These are phyloP conservation scores for Amblyteles armatorius DNA, from an alignment of 2,888 invertebrate species.

Conservation along the genomic window DNA sequence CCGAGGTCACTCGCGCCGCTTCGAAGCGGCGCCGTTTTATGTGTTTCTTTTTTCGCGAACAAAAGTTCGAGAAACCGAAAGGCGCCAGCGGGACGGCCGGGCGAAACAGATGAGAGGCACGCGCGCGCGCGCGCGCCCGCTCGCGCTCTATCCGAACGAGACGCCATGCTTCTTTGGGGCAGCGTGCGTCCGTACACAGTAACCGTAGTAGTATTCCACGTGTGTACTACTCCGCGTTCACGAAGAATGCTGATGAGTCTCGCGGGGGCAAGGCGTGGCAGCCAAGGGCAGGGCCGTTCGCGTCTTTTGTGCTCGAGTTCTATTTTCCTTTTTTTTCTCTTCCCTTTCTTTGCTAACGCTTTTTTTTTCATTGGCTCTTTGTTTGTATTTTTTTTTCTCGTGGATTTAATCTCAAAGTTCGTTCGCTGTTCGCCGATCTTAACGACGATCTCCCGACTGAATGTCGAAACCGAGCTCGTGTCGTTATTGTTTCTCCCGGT, in stretches of 20 bases:
- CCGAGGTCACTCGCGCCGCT: background rate
- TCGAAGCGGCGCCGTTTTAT: background rate
- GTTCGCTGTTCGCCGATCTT: background rate
- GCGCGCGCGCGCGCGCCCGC: background rate
- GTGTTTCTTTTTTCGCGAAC: constrained; percentile 6
- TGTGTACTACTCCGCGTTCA: constrained; percentile 61
- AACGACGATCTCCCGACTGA: background rate
- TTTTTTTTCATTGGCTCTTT: background rate
- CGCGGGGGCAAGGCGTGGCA: constrained; percentile 56
- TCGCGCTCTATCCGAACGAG: background rate
- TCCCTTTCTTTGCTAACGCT: background rate
- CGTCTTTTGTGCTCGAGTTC: constrained; percentile 47
- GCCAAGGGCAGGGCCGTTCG: constrained; percentile 61
- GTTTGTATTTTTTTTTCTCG: constrained; percentile 25
- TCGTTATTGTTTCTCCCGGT: background rate
- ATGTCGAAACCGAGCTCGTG: background rate
- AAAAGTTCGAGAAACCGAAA: background rate
- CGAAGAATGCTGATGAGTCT: constrained; percentile 60
- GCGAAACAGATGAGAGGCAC: background rate
- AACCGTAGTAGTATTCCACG: constrained; percentile 50
- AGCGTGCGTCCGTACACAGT: background rate
- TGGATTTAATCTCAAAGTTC: background rate
- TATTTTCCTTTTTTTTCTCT: constrained; percentile 30
- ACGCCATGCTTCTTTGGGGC: background rate
- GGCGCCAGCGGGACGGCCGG: background rate